phyloP scores from a whole-genome alignment of 2,797 vertebrate genomes.

The Setipinna tenuifilis region DNA sequence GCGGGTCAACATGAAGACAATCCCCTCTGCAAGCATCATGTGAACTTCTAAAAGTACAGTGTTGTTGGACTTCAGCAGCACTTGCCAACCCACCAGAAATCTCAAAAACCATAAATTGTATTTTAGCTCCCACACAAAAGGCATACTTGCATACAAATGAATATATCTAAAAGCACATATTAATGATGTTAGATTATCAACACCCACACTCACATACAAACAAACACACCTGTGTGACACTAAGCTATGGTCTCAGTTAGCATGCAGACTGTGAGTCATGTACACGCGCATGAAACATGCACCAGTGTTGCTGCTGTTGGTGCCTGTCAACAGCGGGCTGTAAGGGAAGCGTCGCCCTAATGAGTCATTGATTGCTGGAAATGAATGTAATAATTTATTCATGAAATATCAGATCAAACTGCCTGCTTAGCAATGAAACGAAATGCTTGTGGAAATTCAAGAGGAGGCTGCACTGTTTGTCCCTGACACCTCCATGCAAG shows the following conservation, averaged over 20 bases:
- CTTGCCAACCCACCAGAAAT: too few species aligned
- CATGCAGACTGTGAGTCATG: background rate
- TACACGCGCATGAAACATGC: background rate
- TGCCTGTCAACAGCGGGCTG: background rate
- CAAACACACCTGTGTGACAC: background rate
- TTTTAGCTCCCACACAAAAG: too few species aligned
- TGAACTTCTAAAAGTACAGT: too few species aligned
- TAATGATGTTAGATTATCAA: too few species aligned
- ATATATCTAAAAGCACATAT: too few species aligned
- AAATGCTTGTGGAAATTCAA: conserved; percentile 7
- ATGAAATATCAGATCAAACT: conserved; percentile 23
- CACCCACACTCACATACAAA: too few species aligned
- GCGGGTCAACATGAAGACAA: too few species aligned
- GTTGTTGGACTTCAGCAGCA: too few species aligned
- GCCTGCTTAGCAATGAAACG: conserved; percentile 12
- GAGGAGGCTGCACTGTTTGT: conserved; percentile 7
- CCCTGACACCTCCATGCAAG: background rate
- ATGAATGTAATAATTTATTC: conserved; percentile 27
- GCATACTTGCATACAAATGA: too few species aligned
- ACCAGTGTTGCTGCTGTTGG: background rate
- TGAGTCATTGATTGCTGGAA: conserved; percentile 26
- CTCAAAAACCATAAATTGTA: too few species aligned
- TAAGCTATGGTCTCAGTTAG: background rate
- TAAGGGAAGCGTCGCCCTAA: background rate
- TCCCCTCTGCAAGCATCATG: too few species aligned